Conservation (phyloP, 2,888 invertebrate species). For the Calliopum simillimum region DNA sequence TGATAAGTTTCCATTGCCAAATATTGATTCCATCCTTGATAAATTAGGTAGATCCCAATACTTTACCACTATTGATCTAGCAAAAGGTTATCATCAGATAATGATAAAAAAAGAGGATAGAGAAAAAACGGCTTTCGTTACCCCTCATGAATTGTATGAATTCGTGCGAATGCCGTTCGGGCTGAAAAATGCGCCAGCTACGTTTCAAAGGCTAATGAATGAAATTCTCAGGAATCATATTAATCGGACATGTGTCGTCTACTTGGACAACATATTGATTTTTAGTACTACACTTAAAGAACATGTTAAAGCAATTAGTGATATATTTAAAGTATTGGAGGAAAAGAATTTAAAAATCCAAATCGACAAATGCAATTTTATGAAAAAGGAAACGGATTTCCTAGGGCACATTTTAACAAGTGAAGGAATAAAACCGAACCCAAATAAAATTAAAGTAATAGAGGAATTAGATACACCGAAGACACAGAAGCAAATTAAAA, state of each 20-base stretch:
- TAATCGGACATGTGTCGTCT: no score
- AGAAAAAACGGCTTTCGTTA: constrained; percentile 42
- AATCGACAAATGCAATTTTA: constrained; percentile 51
- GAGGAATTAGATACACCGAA: no score
- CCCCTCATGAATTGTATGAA: constrained; percentile 39
- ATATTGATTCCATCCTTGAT: constrained; percentile 34
- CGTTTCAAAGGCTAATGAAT: no score
- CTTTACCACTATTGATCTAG: no score
- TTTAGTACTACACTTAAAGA: constrained; percentile 49
- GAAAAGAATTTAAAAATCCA: constrained; percentile 49
- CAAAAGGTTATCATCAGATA: constrained; percentile 32
- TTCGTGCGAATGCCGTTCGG: constrained; percentile 38
- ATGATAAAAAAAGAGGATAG: constrained; percentile 33
- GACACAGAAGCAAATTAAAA: no score
- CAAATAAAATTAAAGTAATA: constrained; percentile 51
- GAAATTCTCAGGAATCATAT: no score
- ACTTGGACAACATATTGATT: constrained; percentile 56
- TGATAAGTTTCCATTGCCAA: constrained; percentile 36
- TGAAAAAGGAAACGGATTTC: constrained; percentile 49
- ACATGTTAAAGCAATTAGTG: constrained; percentile 46
- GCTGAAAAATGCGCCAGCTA: no score
- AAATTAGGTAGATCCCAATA: constrained; percentile 32
- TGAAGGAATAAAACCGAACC: constrained; percentile 53
- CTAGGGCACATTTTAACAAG: no score
- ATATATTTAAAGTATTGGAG: constrained; percentile 47